Conservation (phyloP, 2,888 invertebrate genomes). For the Deilephila elpenor region DNA sequence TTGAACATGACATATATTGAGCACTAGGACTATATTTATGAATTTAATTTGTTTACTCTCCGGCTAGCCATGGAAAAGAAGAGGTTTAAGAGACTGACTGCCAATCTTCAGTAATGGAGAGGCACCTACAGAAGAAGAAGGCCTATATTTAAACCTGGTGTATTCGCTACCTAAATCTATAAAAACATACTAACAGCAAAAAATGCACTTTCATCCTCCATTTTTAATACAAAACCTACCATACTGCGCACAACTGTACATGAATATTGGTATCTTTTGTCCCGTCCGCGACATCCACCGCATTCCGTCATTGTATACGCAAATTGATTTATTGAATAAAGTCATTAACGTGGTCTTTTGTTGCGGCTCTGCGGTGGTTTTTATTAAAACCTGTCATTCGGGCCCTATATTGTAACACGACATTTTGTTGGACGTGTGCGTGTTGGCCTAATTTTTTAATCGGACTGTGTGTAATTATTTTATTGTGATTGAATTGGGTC, state of each 20-base stretch:
- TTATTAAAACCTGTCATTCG: constrained; percentile 48
- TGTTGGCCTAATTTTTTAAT: not conserved
- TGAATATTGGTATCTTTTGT: constrained; percentile 33
- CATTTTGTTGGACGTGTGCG: not conserved
- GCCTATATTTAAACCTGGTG: not conserved
- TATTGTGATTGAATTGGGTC: not conserved
- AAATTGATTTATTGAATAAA: constrained; percentile 63
- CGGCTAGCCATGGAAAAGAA: too few relatives aligned
- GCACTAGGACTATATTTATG: too few relatives aligned
- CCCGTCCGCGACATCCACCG: constrained; percentile 32
- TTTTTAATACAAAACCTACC: constrained; percentile 6
- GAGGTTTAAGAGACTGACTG: too few relatives aligned
- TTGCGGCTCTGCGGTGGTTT: constrained; percentile 44
- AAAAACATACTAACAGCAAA: too few relatives aligned
- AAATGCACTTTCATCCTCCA: not conserved
- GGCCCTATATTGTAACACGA: not conserved
- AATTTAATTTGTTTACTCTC: too few relatives aligned
- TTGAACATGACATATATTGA: too few relatives aligned
- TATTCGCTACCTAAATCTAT: not conserved
- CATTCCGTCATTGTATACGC: constrained; percentile 50
- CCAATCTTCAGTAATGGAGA: too few relatives aligned
- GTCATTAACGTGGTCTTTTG: constrained; percentile 60
- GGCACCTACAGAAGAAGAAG: too few relatives aligned
- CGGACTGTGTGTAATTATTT: not conserved
- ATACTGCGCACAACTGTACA: not conserved